Conservation (phyloP, 2,888 invertebrate species). For the Hyposoter didymator region DNA sequence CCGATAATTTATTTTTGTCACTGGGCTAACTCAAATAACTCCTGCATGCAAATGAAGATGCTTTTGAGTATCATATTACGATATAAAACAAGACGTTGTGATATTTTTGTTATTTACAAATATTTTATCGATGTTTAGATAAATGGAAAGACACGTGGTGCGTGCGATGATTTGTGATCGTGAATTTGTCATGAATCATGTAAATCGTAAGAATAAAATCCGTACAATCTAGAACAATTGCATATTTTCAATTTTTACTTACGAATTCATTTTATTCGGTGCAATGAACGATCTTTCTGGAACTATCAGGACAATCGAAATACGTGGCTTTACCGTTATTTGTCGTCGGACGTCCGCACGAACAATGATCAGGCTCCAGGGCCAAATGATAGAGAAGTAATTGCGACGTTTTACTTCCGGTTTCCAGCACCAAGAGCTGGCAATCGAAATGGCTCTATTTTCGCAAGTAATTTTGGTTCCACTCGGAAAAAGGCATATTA, state of each 20-base stretch:
- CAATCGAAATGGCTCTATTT: constrained; percentile 12
- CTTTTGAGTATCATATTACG: background rate
- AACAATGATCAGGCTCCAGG: background rate
- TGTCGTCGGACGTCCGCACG: background rate
- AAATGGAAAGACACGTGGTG: constrained; percentile 29
- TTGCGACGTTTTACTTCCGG: background rate
- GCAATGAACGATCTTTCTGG: background rate
- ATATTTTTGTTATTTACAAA: constrained; percentile 60
- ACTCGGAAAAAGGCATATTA: background rate
- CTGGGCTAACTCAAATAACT: background rate
- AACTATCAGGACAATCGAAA: background rate
- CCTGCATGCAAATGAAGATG: background rate
- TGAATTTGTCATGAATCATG: constrained; percentile 22
- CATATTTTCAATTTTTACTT: background rate
- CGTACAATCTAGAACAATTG: constrained; percentile 8
- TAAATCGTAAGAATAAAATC: constrained; percentile 53
- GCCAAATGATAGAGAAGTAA: background rate
- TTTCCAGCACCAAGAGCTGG: background rate
- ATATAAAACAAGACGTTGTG: constrained; percentile 11
- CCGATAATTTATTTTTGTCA: background rate
- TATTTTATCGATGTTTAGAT: constrained; percentile 52
- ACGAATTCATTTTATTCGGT: background rate
- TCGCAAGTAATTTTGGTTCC: constrained; percentile 1
- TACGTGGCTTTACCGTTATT: too few species aligned
- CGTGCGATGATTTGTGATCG: constrained; percentile 40